Evolutionary conservation across 2,113 vertebrate genomes (phyloP).

Genomic region (Mustela lutreola): DNA sequence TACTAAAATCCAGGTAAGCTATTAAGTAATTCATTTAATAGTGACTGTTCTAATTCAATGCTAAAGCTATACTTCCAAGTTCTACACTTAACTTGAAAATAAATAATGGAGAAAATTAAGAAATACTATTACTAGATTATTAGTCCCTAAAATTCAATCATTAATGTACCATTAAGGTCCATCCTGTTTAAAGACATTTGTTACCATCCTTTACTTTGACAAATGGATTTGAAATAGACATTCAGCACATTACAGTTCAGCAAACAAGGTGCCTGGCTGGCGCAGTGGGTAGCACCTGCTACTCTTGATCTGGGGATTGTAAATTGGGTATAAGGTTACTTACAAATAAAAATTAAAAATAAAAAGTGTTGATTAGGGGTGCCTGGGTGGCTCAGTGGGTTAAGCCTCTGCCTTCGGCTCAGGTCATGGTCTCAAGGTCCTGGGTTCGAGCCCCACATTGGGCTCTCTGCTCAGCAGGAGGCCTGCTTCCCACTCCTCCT

Average conservation of each 20-base stretch:
- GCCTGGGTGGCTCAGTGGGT: no score
- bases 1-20: conserved; percentile 31
- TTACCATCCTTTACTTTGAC: not conserved
- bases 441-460: no score
- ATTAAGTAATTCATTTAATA: conserved; percentile 6
- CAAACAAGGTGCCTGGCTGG: not conserved
- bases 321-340: not conserved
- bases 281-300: not conserved
- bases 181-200: not conserved
- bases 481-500: no score
- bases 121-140: not conserved
- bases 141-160: conserved; percentile 29
- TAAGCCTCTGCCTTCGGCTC: no score
- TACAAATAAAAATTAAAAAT: not conserved
- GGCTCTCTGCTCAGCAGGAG: no score
- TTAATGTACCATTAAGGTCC: not conserved
- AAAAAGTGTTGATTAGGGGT: not conserved
- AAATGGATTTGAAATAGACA: conserved; percentile 13
- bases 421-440: no score
- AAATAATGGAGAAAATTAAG: conserved; percentile 39
- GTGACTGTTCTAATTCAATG: conserved; percentile 34
- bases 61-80: conserved; percentile 5
- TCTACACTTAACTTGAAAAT: not conserved
- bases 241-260: not conserved
- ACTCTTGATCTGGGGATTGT: not conserved